Base-by-base conservation (phyloP, 2,888 invertebrate species). In the Protonemura montana region DNA sequence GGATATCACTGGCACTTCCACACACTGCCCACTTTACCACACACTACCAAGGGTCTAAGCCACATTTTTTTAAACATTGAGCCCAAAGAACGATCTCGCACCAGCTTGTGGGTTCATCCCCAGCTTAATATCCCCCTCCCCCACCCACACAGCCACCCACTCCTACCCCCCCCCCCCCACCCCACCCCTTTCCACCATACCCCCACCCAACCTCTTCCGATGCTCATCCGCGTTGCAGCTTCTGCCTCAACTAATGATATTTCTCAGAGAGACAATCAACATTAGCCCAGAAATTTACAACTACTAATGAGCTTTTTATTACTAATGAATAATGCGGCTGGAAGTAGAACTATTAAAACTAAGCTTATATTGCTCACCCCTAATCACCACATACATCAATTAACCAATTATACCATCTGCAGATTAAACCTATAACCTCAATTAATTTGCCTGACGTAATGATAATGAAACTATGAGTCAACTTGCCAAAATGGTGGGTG, bases 261-360 rank as follows among this genome's bases (percentile, higher is more conserved):
- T 78, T 78, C 78, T 21, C 78, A 26, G 78, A 25, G 28, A 78
- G 78, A 78, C 78, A 78, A 78, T 78, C 78, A 78, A 78, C 78
- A 78, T 78, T 78, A 78, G 78, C 26, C 78, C 28, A 78, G 78
- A 78, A 78, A 78, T 78, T 78, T 78, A 78, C 78, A 78, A 78
- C 78, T 78, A 27, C 78, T 78, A 78, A 78, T 78, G 78, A 78
- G 78, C 78, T 78, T 78, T 78, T 78, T 78, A 78, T 78, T 78
- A 28, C 78, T 25, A 26, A 78, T 78, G 78, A 78, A 78, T 78
- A 78, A 78, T 78, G 78, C n/a, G 78, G 26, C 1, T 78, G 21
- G 59, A 78, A 78, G 59, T 59, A 59, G 28, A 78, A 78, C 78
- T 28, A 78, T 78, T 26, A 78, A 78, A 78, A 78, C 26, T 27